A percentile compares a stretch with the other conserved stretches of the same genome.
These are phyloP conservation scores for Anoplius nigerrimus DNA, from an alignment of 2,888 invertebrate species.

Conservation along the genomic window DNA sequence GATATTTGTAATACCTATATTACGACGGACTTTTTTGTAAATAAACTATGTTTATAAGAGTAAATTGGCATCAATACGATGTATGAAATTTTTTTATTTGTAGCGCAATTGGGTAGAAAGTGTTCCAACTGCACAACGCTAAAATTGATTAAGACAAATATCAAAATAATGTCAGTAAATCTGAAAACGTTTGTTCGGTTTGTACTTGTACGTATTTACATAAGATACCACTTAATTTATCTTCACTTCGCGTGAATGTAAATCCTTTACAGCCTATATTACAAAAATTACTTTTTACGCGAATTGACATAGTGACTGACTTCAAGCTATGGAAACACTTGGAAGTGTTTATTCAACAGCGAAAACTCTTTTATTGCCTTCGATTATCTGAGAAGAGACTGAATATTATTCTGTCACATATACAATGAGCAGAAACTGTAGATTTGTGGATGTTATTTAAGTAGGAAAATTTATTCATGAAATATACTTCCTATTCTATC, in stretches of 20 bases:
- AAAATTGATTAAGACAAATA: neutral
- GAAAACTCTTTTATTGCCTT: neutral
- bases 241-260: neutral
- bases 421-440: neutral
- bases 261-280: neutral
- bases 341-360: too few species aligned
- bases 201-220: constrained; percentile 7
- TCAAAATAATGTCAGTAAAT: neutral
- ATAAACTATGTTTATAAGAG: constrained; percentile 2
- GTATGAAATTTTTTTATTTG: neutral
- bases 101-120: neutral
- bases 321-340: too few species aligned
- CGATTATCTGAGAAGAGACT: neutral
- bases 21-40: constrained; percentile 8
- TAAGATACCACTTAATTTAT: neutral
- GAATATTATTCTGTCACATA: neutral
- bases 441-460: neutral
- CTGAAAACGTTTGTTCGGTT: constrained; percentile 10
- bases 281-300: neutral
- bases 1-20: constrained; percentile 5
- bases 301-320: neutral
- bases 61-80: neutral
- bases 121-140: neutral
- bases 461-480: neutral
- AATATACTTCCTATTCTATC: neutral